Conservation (phyloP, 2,888 invertebrate genomes). For the Dicyrtomina minuta region DNA sequence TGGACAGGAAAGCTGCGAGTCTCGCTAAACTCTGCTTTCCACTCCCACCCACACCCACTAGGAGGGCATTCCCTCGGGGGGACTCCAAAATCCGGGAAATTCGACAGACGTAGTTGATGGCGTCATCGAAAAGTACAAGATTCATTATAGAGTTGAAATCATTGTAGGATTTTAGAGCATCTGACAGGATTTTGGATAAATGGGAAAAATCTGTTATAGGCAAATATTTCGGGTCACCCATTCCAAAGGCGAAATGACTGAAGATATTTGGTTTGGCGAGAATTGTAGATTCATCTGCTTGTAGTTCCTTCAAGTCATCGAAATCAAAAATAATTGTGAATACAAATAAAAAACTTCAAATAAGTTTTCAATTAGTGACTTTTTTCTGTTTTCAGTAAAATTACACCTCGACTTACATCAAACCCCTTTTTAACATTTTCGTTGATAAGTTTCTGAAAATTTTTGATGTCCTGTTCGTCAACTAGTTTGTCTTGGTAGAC, state of each 20-base stretch:
- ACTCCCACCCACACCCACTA: conserved; percentile 91
- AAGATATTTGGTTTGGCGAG: conserved; percentile 87
- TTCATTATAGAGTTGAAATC: too few relatives aligned
- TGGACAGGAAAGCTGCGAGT: conserved; percentile 89
- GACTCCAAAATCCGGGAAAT: conserved; percentile 93
- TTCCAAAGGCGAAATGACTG: conserved; percentile 93
- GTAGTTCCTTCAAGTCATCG: too few relatives aligned
- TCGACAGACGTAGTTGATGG: conserved; percentile 94
- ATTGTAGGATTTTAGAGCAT: conserved; percentile 90
- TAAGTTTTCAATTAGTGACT: too few relatives aligned
- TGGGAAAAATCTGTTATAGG: conserved; percentile 78
- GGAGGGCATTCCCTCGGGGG: too few relatives aligned
- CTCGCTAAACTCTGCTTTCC: conserved; percentile 92
- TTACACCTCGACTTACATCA: conserved; percentile 70
- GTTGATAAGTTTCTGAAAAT: conserved; percentile 81
- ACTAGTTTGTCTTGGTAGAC: conserved; percentile 92
- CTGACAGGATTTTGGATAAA: conserved; percentile 78
- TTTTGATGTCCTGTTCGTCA: conserved; percentile 89
- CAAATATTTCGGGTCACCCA: conserved; percentile 80
- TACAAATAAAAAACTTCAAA: conserved; percentile 70
- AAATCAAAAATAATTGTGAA: too few relatives aligned
- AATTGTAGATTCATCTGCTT: conserved; percentile 80
- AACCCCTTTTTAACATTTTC: conserved; percentile 91
- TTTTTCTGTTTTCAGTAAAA: conserved; percentile 57
- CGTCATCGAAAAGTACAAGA: conserved; percentile 96